Base-by-base conservation (phyloP, 2,113 vertebrate species). In the Pelobates fuscus region DNA sequence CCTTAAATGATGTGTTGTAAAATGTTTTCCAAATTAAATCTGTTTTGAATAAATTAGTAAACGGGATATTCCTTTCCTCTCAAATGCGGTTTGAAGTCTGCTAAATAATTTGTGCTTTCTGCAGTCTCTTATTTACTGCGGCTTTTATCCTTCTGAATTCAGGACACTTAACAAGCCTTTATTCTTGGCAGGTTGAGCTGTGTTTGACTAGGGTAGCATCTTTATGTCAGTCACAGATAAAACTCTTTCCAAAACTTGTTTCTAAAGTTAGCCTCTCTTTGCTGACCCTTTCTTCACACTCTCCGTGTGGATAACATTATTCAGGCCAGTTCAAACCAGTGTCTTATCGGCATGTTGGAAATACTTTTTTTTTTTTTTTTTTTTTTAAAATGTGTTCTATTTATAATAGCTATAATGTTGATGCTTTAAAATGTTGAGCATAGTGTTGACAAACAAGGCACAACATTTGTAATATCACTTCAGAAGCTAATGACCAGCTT, bases 231-330 rank as follows among this genome's bases (percentile, higher is more conserved):
- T 49, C 44, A 49, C 44, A 17, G 44, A 49, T 18, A 49, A 49
- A 49, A 49, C 44, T 49, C 44, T 49, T 49, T 49, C 44, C 44
- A 49, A 49, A 49, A 49, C 44, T 49, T 49, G 44, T 49, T 49
- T 49, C 44, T 49, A 49, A 49, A 49, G 44, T 49, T 49, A 49
- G 44, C 44, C 44, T 49, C 11, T 17, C 44, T 49, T 17, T 49
- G 44, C 44, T 17, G 44, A 14, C 44, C 12, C 12, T 14, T 49
- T 49, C 44, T 49, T 49, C 44, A 49, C 17, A 49, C 44, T 14
- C 44, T 49, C 44, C 44, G 8, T 49, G 44, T 49, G 12, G 44
- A 17, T 15, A 49, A 49, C 44, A 49, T 49, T 15, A 49, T 49
- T 49, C 44, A 49, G 44, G 44, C 44, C 44, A 49, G 44, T 49